A percentile compares a stretch with the other conserved stretches of the same genome.
Conservation (phyloP, 2,113 vertebrate genomes). For the Corythaeola cristata region DNA sequence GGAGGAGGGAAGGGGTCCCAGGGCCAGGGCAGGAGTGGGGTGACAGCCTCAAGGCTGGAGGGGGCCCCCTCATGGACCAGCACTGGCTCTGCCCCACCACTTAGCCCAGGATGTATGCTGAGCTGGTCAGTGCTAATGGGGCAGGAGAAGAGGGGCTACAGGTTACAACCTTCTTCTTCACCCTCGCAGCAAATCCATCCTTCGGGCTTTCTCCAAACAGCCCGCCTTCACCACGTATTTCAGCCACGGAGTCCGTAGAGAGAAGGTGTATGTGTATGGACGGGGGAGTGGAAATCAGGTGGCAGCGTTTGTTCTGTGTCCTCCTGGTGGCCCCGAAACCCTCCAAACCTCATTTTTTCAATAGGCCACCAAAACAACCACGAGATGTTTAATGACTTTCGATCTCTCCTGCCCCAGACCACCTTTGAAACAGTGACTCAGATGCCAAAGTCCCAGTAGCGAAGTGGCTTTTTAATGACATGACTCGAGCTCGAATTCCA, state of each 20-base stretch:
- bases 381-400: slow-evolving; percentile 68
- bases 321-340: not conserved
- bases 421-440: slow-evolving; percentile 66
- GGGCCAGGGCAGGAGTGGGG: not conserved
- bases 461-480: slow-evolving; percentile 65
- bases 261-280: not conserved
- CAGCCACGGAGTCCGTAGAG: not conserved
- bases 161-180: not conserved
- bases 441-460: slow-evolving; percentile 58
- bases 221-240: not conserved
- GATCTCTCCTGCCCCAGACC: slow-evolving; percentile 61
- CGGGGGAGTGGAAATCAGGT: not conserved
- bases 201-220: not conserved
- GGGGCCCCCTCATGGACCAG: not conserved
- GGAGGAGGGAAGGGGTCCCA: not conserved
- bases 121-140: not conserved
- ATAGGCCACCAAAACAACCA: slow-evolving; percentile 63
- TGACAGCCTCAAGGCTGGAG: not conserved
- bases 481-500: slow-evolving; percentile 51
- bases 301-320: not conserved
- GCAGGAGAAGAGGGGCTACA: not conserved
- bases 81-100: fast-evolving
- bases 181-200: not conserved
- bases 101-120: not conserved
- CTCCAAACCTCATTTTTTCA: slow-evolving; percentile 56